Evolutionary conservation across 2,797 vertebrate genomes (phyloP).

Genomic region (Alca torda): DNA sequence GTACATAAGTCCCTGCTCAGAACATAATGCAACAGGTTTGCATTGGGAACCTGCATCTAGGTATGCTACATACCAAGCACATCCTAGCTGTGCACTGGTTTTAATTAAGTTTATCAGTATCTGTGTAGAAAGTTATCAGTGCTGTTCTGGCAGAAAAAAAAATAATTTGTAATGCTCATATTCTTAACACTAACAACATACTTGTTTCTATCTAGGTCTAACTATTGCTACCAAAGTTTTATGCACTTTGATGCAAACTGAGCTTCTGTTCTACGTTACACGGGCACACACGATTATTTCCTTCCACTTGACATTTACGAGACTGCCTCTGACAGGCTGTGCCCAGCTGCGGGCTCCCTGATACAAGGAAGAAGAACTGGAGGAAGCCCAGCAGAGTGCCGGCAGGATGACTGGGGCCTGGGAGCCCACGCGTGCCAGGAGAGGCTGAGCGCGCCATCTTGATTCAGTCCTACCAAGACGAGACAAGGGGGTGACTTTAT

Average conservation of each 20-base stretch:
- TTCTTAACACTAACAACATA: not conserved
- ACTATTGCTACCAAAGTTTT: not conserved
- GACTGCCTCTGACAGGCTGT: not conserved
- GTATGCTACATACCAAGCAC: not conserved
- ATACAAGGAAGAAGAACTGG: not conserved
- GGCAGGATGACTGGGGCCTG: fast-evolving
- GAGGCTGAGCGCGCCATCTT: not conserved
- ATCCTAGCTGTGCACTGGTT: not conserved
- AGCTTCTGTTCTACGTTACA: not conserved
- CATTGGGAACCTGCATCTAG: not conserved
- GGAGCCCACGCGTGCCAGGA: not conserved
- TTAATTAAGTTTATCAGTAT: not conserved
- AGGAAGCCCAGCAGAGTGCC: not conserved
- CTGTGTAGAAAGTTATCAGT: not conserved
- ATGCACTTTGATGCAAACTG: not conserved
- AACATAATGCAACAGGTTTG: not conserved
- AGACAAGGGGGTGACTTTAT: not conserved
- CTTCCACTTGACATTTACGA: not conserved
- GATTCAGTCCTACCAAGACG: not conserved
- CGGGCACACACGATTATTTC: not conserved
- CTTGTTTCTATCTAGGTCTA: not conserved
- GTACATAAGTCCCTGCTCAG: not conserved
- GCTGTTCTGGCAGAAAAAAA: not conserved
- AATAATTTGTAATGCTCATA: not conserved
- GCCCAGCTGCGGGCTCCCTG: not conserved